Evolutionary conservation across 1,140 invertebrate species (phyloP), one percentile per base, ranked within the genome.

Genomic region (Nasonia giraulti): DNA sequence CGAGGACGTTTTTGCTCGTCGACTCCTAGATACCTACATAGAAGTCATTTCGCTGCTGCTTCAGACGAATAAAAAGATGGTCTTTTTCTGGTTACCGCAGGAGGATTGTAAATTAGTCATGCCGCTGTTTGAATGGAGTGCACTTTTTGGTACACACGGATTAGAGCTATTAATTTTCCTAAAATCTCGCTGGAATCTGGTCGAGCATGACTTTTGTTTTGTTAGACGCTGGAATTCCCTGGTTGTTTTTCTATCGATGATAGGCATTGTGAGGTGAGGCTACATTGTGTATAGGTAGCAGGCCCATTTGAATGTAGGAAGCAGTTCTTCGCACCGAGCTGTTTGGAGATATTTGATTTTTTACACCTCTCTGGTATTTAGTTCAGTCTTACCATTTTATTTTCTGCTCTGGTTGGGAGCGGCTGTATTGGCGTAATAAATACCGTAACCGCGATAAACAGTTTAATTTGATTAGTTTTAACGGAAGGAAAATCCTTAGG

Each of bases 11-110:
- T 81, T 81, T 85, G 62, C 66, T 33, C 14, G 4, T 14, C 2
- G 12, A 62, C 44, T 80, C 78, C 83, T 85, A 80, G 50, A 85
- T 85, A 85, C 83, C 83, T 85, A 80, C 78, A 85, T 85, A 76
- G 68, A 76, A 81, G 40, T 31, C 74, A 75, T 75, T 75, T 40
- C 37, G 14, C 20, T 62, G 20, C 20, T 62, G 55, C 55, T 62
- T 62, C 55, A 20, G 6, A 62, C 20, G 55, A 62, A n/a, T 62
- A n/a, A 62, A 62, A 62, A 20, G 55, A n/a, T 62, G 55, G 7
- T 4, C 55, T 62, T 62, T 62, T 62, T 62, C 17, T 62, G 6
- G 4, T 62, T 62, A 62, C 55, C 55, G 17, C 55, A 7, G 20
- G 17, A 62, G 55, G 0, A n/a, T 17, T 50, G 47, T 50, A 50